Conservation (phyloP, 2,113 vertebrate species). For the Dasyprocta punctata region DNA sequence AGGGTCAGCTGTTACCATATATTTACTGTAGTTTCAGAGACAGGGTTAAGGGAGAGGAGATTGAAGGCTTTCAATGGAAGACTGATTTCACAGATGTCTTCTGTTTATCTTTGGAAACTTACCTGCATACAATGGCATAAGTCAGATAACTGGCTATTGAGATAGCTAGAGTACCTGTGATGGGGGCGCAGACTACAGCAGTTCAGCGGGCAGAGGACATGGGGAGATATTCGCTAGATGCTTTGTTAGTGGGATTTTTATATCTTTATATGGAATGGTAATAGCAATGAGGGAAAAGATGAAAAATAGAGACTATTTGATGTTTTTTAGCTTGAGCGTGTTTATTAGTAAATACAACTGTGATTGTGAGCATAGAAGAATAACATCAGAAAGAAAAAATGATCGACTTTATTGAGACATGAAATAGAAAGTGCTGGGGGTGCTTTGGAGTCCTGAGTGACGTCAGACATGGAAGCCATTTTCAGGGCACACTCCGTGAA, state of each 20-base stretch:
- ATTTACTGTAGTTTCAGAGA: no score
- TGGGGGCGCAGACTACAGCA: background rate
- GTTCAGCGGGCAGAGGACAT: fast-evolving
- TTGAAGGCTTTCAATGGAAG: background rate
- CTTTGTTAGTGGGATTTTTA: background rate
- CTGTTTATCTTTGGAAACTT: background rate
- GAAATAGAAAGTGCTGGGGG: background rate
- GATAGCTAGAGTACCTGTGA: background rate
- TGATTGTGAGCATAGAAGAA: background rate
- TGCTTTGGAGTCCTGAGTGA: background rate
- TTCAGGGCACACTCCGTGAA: fast-evolving
- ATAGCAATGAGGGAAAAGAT: background rate
- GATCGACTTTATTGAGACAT: background rate
- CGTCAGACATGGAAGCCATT: background rate
- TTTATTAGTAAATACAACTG: background rate
- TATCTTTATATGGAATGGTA: background rate
- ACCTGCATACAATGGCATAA: fast-evolving
- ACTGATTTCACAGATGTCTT: background rate
- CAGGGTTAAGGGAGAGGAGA: fast-evolving
- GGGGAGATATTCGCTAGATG: no score
- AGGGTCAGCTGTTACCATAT: background rate
- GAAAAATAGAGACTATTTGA: background rate
- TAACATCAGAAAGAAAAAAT: background rate
- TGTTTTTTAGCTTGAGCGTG: background rate
- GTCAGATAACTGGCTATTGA: background rate